Percentiles rank a stretch among this genome's conserved stretches.
phyloP scores from a whole-genome alignment of 2,797 vertebrate species.

The Parauchenoglanis punctatus region DNA sequence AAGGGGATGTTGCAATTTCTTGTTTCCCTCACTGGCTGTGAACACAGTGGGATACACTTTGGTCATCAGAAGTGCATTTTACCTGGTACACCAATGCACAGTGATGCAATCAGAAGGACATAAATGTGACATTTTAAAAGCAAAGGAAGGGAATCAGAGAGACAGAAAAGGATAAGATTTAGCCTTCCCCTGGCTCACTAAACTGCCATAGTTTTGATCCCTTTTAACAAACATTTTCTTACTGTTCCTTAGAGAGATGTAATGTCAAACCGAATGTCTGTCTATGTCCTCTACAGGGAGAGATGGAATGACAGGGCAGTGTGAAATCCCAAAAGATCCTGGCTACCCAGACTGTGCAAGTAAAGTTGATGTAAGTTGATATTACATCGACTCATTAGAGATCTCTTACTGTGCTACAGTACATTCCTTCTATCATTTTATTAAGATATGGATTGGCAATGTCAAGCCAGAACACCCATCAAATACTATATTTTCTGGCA shows the following conservation, averaged over 20 bases:
- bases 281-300: slow-evolving; percentile 68
- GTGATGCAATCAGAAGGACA: slow-evolving; percentile 38
- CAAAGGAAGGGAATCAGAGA: slow-evolving; percentile 30
- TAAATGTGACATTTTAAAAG: not conserved
- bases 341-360: slow-evolving; percentile 88
- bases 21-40: slow-evolving; percentile 41
- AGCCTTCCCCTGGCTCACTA: slow-evolving; percentile 19
- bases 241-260: not conserved
- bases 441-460: not conserved
- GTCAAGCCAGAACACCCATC: not conserved
- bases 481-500: not conserved
- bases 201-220: slow-evolving; percentile 12
- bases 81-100: slow-evolving; percentile 44
- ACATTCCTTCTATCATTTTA: slow-evolving; percentile 4
- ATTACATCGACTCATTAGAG: not conserved
- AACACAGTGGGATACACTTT: slow-evolving; percentile 47
- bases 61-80: slow-evolving; percentile 54
- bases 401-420: not conserved
- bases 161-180: slow-evolving; percentile 21
- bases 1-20: slow-evolving; percentile 60
- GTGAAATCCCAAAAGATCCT: slow-evolving; percentile 90
- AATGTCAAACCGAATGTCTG: slow-evolving; percentile 24
- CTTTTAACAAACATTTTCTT: not conserved
- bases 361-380: slow-evolving; percentile 90
- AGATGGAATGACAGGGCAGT: slow-evolving; percentile 85